A percentile compares a stretch with the other conserved stretches of the same genome.
phyloP scores from a whole-genome alignment of 2,113 vertebrate genomes.

The Triplophysa siluroides region DNA sequence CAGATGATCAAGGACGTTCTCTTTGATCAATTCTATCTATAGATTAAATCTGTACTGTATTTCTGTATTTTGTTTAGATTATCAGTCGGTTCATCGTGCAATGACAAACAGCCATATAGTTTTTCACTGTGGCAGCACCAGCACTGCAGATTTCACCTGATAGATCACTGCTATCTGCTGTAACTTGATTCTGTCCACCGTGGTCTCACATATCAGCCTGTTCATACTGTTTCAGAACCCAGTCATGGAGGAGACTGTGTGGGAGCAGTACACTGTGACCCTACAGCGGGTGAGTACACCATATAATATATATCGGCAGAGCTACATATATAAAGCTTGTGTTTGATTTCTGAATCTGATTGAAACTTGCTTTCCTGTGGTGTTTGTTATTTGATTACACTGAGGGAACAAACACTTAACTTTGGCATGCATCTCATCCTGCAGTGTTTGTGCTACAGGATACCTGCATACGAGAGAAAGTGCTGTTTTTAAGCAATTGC shows the following conservation, averaged over 20 bases:
- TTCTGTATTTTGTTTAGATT: too few species aligned
- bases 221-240: conserved; percentile 65
- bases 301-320: background rate
- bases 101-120: background rate
- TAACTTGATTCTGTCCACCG: conserved; percentile 10
- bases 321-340: background rate
- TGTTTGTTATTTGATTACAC: too few species aligned
- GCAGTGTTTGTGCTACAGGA: too few species aligned
- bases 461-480: too few species aligned
- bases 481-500: background rate
- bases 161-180: conserved; percentile 14
- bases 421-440: too few species aligned
- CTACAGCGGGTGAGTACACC: conserved; percentile 86
- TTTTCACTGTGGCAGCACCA: conserved; percentile 31
- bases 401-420: too few species aligned
- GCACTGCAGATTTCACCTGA: conserved; percentile 19
- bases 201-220: background rate
- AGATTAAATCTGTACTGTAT: too few species aligned
- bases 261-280: conserved; percentile 97
- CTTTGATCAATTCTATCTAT: too few species aligned
- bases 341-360: background rate
- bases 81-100: background rate
- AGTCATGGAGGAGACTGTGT: conserved; percentile 94
- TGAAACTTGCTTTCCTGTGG: too few species aligned
- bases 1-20: too few species aligned